Conservation (phyloP, 2,888 invertebrate genomes). For the Plagodis pulveraria region DNA sequence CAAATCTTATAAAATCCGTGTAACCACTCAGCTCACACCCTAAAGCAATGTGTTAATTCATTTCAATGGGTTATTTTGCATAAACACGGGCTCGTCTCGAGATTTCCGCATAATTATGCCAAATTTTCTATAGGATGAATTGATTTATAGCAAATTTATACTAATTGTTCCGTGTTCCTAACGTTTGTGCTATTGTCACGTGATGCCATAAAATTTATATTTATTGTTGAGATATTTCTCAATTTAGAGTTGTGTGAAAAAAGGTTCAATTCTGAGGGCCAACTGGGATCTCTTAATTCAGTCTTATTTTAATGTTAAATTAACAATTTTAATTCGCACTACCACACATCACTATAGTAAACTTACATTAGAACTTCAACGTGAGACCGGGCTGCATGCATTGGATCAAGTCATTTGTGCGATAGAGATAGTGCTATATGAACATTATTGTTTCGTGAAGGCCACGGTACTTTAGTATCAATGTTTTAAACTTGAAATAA, state of each 20-base stretch:
- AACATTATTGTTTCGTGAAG: too few relatives aligned
- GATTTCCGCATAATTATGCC: constrained; percentile 60
- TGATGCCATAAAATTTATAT: constrained; percentile 58
- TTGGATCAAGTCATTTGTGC: too few relatives aligned
- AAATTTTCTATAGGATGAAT: constrained; percentile 54
- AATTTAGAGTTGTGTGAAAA: constrained; percentile 2
- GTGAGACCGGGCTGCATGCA: too few relatives aligned
- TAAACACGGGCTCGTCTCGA: constrained; percentile 71
- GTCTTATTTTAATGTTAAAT: too few relatives aligned
- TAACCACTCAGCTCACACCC: constrained; percentile 41
- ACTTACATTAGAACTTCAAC: too few relatives aligned
- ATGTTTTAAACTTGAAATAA: too few relatives aligned
- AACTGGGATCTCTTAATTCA: too few relatives aligned
- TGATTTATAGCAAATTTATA: constrained; percentile 77
- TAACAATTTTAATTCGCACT: too few relatives aligned
- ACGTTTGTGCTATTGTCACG: constrained; percentile 53
- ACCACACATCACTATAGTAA: too few relatives aligned
- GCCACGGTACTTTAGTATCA: too few relatives aligned
- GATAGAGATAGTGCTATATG: too few relatives aligned
- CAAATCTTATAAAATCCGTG: constrained; percentile 19
- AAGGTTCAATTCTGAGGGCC: too few relatives aligned
- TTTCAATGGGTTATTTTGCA: constrained; percentile 69
- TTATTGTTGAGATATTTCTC: constrained; percentile 11
- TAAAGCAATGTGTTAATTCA: constrained; percentile 55
- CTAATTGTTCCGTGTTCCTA: constrained; percentile 61